Conservation (phyloP, 2,888 invertebrate genomes). For the Andricus quercusramuli region DNA sequence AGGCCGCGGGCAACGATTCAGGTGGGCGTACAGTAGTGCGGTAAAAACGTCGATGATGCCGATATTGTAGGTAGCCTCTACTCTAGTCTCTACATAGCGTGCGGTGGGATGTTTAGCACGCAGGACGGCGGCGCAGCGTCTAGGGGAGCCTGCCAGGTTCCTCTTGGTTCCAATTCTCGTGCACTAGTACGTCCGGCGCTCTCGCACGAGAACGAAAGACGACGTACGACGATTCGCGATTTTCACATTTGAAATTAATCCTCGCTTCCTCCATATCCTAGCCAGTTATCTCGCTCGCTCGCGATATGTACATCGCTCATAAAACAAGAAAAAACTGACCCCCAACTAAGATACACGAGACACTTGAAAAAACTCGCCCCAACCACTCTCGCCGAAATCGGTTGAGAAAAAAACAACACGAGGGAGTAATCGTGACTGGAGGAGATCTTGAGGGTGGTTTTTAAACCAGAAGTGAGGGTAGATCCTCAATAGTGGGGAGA, state of each 20-base stretch:
- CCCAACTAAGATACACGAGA: neutral
- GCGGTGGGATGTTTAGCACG: slow-evolving; percentile 71
- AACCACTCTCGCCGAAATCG: neutral
- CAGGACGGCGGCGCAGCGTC: slow-evolving; percentile 67
- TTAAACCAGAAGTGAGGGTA: neutral
- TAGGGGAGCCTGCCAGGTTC: slow-evolving; percentile 54
- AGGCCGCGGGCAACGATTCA: slow-evolving; percentile 32
- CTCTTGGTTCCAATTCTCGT: slow-evolving; percentile 54
- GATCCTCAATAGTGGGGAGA: slow-evolving; percentile 32
- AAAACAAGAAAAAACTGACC: neutral
- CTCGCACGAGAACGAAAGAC: slow-evolving; percentile 60
- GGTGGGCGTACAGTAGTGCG: slow-evolving; percentile 32
- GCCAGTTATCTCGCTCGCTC: neutral
- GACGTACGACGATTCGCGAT: slow-evolving; percentile 41
- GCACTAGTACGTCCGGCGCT: slow-evolving; percentile 66
- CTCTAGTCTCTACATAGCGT: slow-evolving; percentile 44
- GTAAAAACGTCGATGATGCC: slow-evolving; percentile 58
- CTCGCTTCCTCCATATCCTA: slow-evolving; percentile 10
- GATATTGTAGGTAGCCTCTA: slow-evolving; percentile 58
- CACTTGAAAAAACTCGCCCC: neutral
- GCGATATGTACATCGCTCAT: neutral
- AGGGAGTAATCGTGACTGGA: neutral
- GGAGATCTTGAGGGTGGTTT: neutral
- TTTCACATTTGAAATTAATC: slow-evolving; percentile 27
- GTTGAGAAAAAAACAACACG: neutral